A percentile compares a stretch with the other conserved stretches of the same genome.
Conservation (phyloP, 1,140 invertebrate genomes). For the Drosophila baimaii region DNA sequence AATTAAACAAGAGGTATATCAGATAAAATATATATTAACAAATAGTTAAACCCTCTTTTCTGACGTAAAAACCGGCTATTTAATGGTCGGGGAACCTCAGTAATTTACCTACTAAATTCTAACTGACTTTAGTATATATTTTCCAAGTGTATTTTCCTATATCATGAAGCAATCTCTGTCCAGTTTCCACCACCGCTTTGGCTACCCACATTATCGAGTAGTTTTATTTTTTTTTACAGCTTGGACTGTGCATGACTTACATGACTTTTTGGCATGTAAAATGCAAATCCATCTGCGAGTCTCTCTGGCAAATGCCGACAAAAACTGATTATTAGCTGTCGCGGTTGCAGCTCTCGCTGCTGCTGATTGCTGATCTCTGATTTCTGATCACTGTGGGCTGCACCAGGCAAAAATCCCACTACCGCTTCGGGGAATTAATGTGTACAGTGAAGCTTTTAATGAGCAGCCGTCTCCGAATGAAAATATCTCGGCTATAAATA, state of each 20-base stretch:
- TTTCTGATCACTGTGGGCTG: constrained; percentile 47
- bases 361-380: constrained; percentile 36
- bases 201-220: constrained; percentile 35
- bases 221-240: constrained; percentile 12
- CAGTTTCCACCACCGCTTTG: constrained; percentile 39
- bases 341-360: constrained; percentile 18
- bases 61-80: background rate
- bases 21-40: no score
- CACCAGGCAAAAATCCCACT: constrained; percentile 30
- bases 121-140: background rate
- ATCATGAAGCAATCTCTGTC: constrained; percentile 46
- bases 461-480: background rate
- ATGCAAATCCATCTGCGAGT: constrained; percentile 59
- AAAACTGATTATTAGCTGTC: constrained; percentile 43
- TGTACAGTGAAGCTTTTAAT: constrained; percentile 47
- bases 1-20: no score
- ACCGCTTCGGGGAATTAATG: constrained; percentile 1
- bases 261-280: constrained; percentile 74
- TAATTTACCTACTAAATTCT: background rate
- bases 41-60: no score
- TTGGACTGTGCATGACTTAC: constrained; percentile 64
- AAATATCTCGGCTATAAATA: constrained; percentile 25
- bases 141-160: constrained; percentile 1
- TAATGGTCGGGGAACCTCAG: background rate
- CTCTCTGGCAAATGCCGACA: constrained; percentile 50